A percentile compares a stretch with the other conserved stretches of the same genome.
Conservation (phyloP, 2,888 invertebrate genomes). For the Cryptus armator region DNA sequence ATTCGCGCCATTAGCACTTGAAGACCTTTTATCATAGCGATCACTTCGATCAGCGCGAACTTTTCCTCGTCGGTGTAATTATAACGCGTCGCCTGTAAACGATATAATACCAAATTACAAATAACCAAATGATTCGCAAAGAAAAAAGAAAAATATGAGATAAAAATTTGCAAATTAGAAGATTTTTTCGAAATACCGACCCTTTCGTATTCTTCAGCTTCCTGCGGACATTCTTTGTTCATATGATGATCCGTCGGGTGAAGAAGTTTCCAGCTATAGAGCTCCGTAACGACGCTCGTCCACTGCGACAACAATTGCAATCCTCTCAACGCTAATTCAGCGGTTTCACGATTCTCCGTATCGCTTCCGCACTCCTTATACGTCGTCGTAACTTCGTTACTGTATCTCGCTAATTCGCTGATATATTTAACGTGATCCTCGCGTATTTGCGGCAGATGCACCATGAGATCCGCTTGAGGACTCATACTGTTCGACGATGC, state of each 20-base stretch:
- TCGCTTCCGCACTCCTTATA: slow-evolving; percentile 97
- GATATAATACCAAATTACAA: slow-evolving; percentile 53
- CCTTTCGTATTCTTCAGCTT: slow-evolving; percentile 99
- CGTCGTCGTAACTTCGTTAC: slow-evolving; percentile 93
- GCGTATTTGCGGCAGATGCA: slow-evolving; percentile 96
- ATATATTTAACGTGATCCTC: slow-evolving; percentile 99
- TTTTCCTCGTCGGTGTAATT: slow-evolving; percentile 99
- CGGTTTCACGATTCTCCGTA: slow-evolving; percentile 95
- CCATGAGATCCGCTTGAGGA: slow-evolving; percentile 97
- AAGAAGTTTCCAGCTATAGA: slow-evolving; percentile 98
- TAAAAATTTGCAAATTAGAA: background rate
- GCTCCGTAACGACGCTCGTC: slow-evolving; percentile 98
- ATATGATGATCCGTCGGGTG: slow-evolving; percentile 99
- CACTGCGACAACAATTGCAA: slow-evolving; percentile 97
- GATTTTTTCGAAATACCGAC: slow-evolving; percentile 85
- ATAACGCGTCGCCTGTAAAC: slow-evolving; percentile 94
- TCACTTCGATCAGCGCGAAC: slow-evolving; percentile 98
- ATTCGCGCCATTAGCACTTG: slow-evolving; percentile 98
- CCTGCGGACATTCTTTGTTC: slow-evolving; percentile 97
- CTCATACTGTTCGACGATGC: slow-evolving; percentile 93
- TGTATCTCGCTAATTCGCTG: slow-evolving; percentile 92
- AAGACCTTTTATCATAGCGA: slow-evolving; percentile 99
- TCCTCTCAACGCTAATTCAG: slow-evolving; percentile 96
- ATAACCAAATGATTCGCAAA: background rate
- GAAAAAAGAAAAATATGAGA: background rate